Base-by-base conservation (phyloP, 2,797 vertebrate species). In the Chanos chanos region DNA sequence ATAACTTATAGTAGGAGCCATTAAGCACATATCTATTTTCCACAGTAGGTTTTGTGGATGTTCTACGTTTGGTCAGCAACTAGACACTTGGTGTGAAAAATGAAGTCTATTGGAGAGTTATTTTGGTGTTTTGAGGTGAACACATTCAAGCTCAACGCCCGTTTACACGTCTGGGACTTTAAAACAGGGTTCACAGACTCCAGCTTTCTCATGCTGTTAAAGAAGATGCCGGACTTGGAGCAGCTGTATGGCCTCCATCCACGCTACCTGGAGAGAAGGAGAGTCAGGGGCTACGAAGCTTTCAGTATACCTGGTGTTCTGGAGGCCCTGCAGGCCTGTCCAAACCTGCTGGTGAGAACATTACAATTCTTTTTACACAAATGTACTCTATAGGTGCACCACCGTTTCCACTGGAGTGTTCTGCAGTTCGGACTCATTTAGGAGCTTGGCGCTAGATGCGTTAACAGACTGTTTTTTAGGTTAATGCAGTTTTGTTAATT, bases 161-260 rank as follows among this genome's bases (percentile, higher is more conserved):
- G 12, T 44, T 3, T 39, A 12, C 36, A 36, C 62, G 36, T 12
- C 13, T 39, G 1, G 64, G 21, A n/a, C 12, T 31, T 41, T 41
- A 9, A 33, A 61, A 66, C 78, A 99, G 97, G 97, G 70, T 99
- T 99, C 75, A 99, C 94, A 75, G 97, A 99, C 77, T 87, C 90
- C 83, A 98, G 95, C 84, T 99, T 99, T 76, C 87, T 96, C 70
- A 92, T 92, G 10, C 87, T 99, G 24, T 73, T 99, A 77, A 97
- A 94, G 89, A 98, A 99, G 86, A 99, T 99, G 94, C 97, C 97
- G 53, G 97, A 98, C 53, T 86, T 99, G 75, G 97, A 98, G 81
- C 95, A 98, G 77, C 87, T 98, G 2, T 99, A 99, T 77, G 97
- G 97, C 53, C 93, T 99, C 80, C 97, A 99, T 66, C 97, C 97